A percentile compares a stretch with the other conserved stretches of the same genome.
phyloP scores from a whole-genome alignment of 1,140 invertebrate species.

The Drosophila pandora region DNA sequence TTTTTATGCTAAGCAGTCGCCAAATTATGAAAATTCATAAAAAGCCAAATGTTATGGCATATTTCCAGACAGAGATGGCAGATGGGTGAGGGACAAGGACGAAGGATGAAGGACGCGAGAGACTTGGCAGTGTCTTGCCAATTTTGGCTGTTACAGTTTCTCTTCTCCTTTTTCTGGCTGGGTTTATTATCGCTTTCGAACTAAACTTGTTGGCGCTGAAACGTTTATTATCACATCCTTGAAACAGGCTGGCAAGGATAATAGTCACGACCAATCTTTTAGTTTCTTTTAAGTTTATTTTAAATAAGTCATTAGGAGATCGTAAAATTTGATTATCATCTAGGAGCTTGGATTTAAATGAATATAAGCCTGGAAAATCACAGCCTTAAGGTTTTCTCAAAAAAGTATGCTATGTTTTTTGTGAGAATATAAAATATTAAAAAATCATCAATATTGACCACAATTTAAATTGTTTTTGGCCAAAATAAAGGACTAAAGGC shows the following conservation, averaged over 20 bases:
- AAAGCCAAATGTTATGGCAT: conserved; percentile 78
- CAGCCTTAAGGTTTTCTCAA: too few species aligned
- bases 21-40: conserved; percentile 81
- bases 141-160: conserved; percentile 49
- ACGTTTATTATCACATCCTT: conserved; percentile 62
- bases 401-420: too few species aligned
- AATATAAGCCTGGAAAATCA: too few species aligned
- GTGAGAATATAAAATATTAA: too few species aligned
- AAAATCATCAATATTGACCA: too few species aligned
- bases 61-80: conserved; percentile 43
- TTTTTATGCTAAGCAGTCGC: conserved; percentile 80
- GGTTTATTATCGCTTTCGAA: conserved; percentile 65
- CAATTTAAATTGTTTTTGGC: too few species aligned
- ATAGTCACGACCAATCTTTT: not conserved
- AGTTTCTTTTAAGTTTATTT: not conserved
- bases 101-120: not conserved
- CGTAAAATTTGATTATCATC: not conserved
- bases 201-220: conserved; percentile 69
- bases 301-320: not conserved
- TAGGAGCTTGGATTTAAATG: not conserved
- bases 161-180: conserved; percentile 2
- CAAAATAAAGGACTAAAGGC: too few species aligned
- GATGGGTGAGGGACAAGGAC: conserved; percentile 2
- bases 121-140: conserved; percentile 40
- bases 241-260: not conserved